These are phyloP conservation scores for Daubentonia madagascariensis DNA, from an alignment of 2,113 vertebrate species.

Conservation along the genomic window DNA sequence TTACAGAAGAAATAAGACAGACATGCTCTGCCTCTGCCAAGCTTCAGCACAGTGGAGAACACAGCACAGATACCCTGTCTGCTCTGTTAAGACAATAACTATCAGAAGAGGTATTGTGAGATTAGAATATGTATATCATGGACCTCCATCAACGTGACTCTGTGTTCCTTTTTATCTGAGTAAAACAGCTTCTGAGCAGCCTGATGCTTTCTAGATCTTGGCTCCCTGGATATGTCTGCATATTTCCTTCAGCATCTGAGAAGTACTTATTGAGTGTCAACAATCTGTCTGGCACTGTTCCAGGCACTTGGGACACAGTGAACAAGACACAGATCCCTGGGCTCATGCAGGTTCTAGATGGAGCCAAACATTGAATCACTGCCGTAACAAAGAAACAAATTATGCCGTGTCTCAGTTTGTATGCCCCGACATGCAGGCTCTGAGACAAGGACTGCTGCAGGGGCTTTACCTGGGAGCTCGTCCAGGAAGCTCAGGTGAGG, in stretches of 20 bases:
- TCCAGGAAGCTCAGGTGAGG: neutral
- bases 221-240: neutral
- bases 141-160: neutral
- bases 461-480: neutral
- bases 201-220: neutral
- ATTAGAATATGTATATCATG: fast-evolving
- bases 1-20: neutral
- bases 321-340: neutral
- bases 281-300: neutral
- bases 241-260: neutral
- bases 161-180: neutral
- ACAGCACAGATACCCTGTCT: too few species aligned
- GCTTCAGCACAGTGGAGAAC: neutral
- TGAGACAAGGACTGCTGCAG: neutral
- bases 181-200: neutral
- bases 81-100: neutral
- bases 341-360: neutral
- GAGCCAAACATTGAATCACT: neutral
- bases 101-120: neutral
- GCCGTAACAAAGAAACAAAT: neutral
- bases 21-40: neutral
- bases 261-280: neutral
- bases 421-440: neutral
- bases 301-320: neutral
- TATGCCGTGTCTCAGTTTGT: too few species aligned